Evolutionary conservation across 2,888 invertebrate species (phyloP).

Genomic region (Mythimna vitellina): DNA sequence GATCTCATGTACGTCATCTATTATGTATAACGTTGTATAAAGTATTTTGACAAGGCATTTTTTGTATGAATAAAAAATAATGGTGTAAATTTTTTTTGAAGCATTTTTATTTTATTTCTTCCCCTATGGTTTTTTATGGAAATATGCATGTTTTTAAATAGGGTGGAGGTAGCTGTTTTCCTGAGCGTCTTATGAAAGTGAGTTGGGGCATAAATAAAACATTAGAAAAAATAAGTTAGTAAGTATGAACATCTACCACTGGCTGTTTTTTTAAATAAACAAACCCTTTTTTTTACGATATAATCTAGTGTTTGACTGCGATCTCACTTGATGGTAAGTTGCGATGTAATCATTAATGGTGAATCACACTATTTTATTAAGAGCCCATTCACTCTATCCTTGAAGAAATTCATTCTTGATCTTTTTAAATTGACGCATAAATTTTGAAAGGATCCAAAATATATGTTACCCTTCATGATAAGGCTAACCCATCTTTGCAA

Average conservation of each 20-base stretch:
- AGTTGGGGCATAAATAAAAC: not conserved
- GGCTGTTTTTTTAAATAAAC: too few species aligned
- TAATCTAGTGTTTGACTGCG: too few species aligned
- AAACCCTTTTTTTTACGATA: too few species aligned
- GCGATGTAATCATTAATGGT: too few species aligned
- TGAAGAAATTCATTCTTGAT: too few species aligned
- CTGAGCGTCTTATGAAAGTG: not conserved
- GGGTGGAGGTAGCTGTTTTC: not conserved
- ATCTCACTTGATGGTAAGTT: too few species aligned
- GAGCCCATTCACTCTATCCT: too few species aligned
- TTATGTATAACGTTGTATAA: conserved; percentile 83
- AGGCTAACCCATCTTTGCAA: too few species aligned
- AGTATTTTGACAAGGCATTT: conserved; percentile 84
- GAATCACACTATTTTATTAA: too few species aligned
- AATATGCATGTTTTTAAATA: not conserved
- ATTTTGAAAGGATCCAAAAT: too few species aligned
- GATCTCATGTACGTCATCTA: conserved; percentile 62
- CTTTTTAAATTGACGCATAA: too few species aligned
- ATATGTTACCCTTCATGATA: too few species aligned
- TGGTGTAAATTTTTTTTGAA: conserved; percentile 82
- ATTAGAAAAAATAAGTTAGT: not conserved
- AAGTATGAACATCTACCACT: not conserved
- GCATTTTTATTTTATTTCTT: conserved; percentile 62
- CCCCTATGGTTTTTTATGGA: not conserved
- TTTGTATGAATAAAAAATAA: conserved; percentile 81